Conservation (phyloP, 1,140 invertebrate genomes). For the Neodiprion virginianus region DNA sequence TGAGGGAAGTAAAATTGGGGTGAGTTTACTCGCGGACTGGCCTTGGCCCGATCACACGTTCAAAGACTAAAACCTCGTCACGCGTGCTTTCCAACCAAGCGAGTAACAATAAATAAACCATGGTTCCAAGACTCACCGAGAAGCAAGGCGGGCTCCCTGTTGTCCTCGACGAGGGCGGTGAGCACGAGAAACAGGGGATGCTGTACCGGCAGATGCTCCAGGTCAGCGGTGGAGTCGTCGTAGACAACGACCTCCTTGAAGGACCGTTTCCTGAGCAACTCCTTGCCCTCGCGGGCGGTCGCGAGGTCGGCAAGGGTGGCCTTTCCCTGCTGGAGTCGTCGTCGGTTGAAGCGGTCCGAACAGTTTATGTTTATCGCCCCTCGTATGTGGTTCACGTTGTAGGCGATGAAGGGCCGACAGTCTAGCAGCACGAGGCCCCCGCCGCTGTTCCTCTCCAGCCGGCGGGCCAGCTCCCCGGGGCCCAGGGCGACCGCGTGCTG, state of each 20-base stretch:
- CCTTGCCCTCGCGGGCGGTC: slow-evolving; percentile 69
- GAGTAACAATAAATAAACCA: slow-evolving; percentile 15
- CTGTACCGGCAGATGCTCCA: slow-evolving; percentile 65
- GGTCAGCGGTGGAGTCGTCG: slow-evolving; percentile 71
- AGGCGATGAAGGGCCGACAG: slow-evolving; percentile 76
- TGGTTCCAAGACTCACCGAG: slow-evolving; percentile 68
- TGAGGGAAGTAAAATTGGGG: no score
- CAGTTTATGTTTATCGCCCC: slow-evolving; percentile 81
- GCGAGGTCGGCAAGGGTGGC: slow-evolving; percentile 73
- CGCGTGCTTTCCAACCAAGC: neutral
- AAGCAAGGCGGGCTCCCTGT: slow-evolving; percentile 72
- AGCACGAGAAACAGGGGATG: slow-evolving; percentile 75
- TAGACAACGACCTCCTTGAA: slow-evolving; percentile 73
- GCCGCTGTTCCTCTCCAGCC: slow-evolving; percentile 26
- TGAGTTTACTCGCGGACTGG: no score
- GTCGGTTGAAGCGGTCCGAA: slow-evolving; percentile 75
- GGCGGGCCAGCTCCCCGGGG: slow-evolving; percentile 42
- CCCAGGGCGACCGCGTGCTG: slow-evolving; percentile 48
- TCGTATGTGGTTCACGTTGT: slow-evolving; percentile 74
- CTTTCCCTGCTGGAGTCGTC: slow-evolving; percentile 73
- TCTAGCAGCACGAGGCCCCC: slow-evolving; percentile 68
- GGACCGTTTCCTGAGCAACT: slow-evolving; percentile 64
- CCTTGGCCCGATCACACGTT: no score
- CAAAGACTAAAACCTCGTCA: no score
- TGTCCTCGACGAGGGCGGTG: slow-evolving; percentile 73